phyloP scores from a whole-genome alignment of 2,113 vertebrate species.

The Ailuropoda melanoleuca region DNA sequence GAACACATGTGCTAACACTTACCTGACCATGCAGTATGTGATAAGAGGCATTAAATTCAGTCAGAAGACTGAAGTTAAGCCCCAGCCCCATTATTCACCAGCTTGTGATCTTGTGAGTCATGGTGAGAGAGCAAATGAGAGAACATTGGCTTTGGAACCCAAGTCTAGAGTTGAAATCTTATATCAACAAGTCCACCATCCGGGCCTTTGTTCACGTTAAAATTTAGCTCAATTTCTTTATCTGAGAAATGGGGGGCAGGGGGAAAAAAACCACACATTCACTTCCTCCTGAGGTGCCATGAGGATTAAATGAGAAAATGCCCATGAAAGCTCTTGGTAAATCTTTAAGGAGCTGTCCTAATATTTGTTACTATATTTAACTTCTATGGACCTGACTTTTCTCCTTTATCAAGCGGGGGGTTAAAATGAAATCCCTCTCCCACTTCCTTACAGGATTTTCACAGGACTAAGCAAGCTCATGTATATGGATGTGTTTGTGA shows the following conservation, averaged over 20 bases:
- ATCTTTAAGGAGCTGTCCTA: background rate
- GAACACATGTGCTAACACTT: background rate
- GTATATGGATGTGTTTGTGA: slow-evolving; percentile 27
- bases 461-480: slow-evolving; percentile 17
- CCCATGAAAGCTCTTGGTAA: background rate
- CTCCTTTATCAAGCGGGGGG: background rate
- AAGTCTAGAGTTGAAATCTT: background rate
- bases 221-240: background rate
- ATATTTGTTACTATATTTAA: slow-evolving; percentile 4
- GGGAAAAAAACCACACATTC: background rate
- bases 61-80: background rate
- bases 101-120: background rate
- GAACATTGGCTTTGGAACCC: background rate
- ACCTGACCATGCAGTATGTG: no score
- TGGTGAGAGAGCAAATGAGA: background rate
- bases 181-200: background rate
- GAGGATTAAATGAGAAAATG: background rate
- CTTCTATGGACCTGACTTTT: background rate
- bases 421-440: slow-evolving; percentile 37
- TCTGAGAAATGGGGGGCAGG: background rate
- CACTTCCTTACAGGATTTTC: background rate
- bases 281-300: background rate
- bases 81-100: background rate
- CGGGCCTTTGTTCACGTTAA: background rate
- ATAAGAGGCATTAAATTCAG: background rate